Conservation (phyloP, 2,113 vertebrate species). For the Lepus europaeus region DNA sequence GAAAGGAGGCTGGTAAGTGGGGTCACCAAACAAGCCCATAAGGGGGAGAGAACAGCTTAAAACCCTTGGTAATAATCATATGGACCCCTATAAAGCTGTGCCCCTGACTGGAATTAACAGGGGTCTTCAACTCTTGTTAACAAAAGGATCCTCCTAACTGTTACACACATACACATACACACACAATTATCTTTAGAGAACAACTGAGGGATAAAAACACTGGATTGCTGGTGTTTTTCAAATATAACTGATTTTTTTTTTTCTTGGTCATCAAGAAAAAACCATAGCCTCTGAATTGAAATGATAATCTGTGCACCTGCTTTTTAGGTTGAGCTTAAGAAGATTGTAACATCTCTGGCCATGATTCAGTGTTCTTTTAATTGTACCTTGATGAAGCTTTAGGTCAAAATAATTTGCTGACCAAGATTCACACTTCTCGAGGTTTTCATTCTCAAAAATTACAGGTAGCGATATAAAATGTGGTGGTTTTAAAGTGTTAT, state of each 20-base stretch:
- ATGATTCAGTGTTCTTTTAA: slow-evolving; percentile 31
- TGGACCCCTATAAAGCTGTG: neutral
- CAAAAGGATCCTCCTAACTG: slow-evolving; percentile 6
- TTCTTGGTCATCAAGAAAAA: slow-evolving; percentile 24
- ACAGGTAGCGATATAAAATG: slow-evolving; percentile 6
- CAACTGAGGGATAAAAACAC: neutral
- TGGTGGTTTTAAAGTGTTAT: neutral
- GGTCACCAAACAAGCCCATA: neutral
- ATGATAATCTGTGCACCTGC: neutral
- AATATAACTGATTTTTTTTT: neutral
- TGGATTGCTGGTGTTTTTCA: neutral
- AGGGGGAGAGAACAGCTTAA: neutral
- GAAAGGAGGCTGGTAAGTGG: neutral
- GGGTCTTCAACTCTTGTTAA: neutral
- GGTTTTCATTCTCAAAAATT: slow-evolving; percentile 38
- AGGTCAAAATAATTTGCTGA: slow-evolving; percentile 10
- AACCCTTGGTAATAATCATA: neutral
- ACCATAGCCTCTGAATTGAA: neutral
- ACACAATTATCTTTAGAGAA: neutral
- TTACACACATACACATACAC: neutral
- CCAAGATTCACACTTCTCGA: neutral
- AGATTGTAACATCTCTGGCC: neutral
- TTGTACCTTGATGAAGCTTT: slow-evolving; percentile 4
- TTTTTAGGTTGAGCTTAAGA: neutral
- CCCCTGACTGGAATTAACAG: neutral